Evolutionary conservation across 1,140 invertebrate genomes (phyloP).

Genomic region (Pseudomyrmex dendroicus): DNA sequence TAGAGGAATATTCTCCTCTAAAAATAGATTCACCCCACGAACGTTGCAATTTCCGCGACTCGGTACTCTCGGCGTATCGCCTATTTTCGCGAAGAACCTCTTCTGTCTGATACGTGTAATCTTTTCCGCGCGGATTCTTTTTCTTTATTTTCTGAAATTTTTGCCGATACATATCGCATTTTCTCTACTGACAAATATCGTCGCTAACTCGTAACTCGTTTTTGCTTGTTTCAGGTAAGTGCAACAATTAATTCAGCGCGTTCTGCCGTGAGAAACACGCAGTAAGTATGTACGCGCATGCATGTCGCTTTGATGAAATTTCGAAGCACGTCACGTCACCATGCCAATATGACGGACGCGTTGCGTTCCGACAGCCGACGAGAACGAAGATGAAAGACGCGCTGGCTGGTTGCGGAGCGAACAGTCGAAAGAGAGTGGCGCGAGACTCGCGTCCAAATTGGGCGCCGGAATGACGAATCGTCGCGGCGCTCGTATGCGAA

Average conservation of each 20-base stretch:
- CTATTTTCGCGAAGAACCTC: conserved; percentile 13
- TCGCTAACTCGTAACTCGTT: conserved; percentile 17
- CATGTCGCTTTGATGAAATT: conserved; percentile 53
- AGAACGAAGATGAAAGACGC: conserved; percentile 66
- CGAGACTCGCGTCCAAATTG: conserved; percentile 67
- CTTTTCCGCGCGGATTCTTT: not conserved
- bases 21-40: conserved; percentile 37
- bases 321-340: conserved; percentile 7
- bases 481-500: conserved; percentile 63
- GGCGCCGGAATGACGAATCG: conserved; percentile 72
- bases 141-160: not conserved
- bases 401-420: conserved; percentile 35
- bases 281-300: not conserved
- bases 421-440: conserved; percentile 65
- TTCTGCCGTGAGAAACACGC: not conserved
- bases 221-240: conserved; percentile 76
- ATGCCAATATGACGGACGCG: conserved; percentile 36
- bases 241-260: conserved; percentile 24
- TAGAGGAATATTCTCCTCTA: not conserved
- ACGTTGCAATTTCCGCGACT: conserved; percentile 35
- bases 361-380: conserved; percentile 37
- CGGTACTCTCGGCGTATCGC: conserved; percentile 7
- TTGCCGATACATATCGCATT: not conserved
- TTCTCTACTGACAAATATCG: not conserved
- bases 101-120: conserved; percentile 14